Percentiles rank a stretch among this genome's conserved stretches.
phyloP scores from a whole-genome alignment of 1,140 invertebrate species.

The Drosophila pruinosa region DNA sequence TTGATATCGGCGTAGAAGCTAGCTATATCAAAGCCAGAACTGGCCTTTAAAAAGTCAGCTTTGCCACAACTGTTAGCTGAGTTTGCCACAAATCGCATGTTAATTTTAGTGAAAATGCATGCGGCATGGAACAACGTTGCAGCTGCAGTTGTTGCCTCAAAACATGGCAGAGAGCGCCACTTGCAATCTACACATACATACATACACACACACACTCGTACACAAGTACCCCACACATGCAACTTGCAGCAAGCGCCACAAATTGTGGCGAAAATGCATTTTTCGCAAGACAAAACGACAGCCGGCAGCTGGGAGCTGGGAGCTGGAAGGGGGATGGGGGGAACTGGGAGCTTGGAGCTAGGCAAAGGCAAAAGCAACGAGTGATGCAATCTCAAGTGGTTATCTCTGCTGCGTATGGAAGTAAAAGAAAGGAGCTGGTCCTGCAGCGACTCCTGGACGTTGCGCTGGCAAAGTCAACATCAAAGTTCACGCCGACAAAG shows the following conservation, averaged over 20 bases:
- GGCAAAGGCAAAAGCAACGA: slow-evolving; percentile 13
- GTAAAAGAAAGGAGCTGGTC: not conserved
- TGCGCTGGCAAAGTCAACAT: slow-evolving; percentile 66
- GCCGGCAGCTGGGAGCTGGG: not conserved
- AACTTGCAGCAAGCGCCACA: slow-evolving; percentile 53
- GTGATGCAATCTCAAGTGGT: slow-evolving; percentile 79
- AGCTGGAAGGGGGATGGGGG: no score
- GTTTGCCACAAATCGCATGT: slow-evolving; percentile 47
- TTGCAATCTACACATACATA: not conserved
- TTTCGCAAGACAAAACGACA: slow-evolving; percentile 63
- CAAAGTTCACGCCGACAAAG: slow-evolving; percentile 81
- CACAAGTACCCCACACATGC: not conserved
- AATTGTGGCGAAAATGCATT: slow-evolving; percentile 78
- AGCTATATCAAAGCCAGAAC: not conserved
- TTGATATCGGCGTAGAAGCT: not conserved
- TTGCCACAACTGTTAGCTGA: slow-evolving; percentile 1
- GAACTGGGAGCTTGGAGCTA: not conserved
- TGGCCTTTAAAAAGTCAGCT: not conserved
- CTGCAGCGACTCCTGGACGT: slow-evolving; percentile 17
- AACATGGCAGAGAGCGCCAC: slow-evolving; percentile 11
- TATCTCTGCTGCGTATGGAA: slow-evolving; percentile 54
- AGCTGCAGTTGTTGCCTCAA: slow-evolving; percentile 43
- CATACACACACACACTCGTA: not conserved
- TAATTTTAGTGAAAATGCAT: slow-evolving; percentile 49
- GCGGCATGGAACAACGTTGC: slow-evolving; percentile 24